Base-by-base conservation (phyloP, 2,113 vertebrate species). In the Perca flavescens region DNA sequence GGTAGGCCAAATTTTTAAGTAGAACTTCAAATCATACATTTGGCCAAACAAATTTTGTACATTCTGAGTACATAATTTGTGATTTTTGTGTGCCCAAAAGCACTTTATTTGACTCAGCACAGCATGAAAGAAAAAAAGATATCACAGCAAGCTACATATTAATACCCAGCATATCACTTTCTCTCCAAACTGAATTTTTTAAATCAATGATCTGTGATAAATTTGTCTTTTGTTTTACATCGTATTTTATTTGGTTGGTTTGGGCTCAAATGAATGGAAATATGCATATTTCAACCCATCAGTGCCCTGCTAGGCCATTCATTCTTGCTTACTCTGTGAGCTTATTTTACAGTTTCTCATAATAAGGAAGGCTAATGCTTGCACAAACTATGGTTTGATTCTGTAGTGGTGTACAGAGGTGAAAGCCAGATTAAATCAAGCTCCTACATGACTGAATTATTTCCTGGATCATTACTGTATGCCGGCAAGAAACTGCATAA, bases 361-460 rank as follows among this genome's bases (percentile, higher is more conserved):
- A 49, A 81, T 54, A n/a, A 77, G 21, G 15, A 21, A 40, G 14
- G 9, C 58, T 74, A 70, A 74, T 62, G 77, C 62, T 53, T 73
- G 22, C 6, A n/a, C 66, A 77, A 77, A 76, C 22, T 25, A 28
- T 21, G 25, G 43, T 63, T 81, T 70, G 61, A 81, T 72, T 54
- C 49, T 8, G 7, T 53, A 66, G 1, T 40, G 52, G 16, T 73
- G n/a, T 49, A 49, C 50, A 3, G 58, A 77, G 63, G 86, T 79
- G 68, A 89, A 83, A 88, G 68, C 28, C 34, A 84, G 83, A 85
- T 76, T 84, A 63, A 85, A 82, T 86, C 74, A 85, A 85, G 81
- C 77, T 71, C 70, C 67, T 78, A 61, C 77, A 84, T 40, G 80
- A 69, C 77, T 82, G 76, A 83, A 77, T 70, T 86, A 75, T 84